These are phyloP conservation scores for Oriolus oriolus DNA, from an alignment of 2,113 vertebrate genomes.

Conservation along the genomic window DNA sequence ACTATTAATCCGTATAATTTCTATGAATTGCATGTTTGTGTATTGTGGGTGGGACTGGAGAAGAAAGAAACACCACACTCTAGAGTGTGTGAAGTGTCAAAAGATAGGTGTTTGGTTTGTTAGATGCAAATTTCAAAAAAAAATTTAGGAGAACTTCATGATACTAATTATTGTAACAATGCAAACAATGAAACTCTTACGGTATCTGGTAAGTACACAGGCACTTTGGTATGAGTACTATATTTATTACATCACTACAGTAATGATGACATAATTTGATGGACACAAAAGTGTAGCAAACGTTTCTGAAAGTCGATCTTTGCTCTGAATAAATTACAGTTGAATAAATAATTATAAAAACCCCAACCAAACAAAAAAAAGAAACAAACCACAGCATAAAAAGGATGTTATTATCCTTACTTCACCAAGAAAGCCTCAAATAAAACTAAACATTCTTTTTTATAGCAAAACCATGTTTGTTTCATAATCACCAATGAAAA, in stretches of 20 bases:
- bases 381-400: rapidly evolving
- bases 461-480: not conserved
- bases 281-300: not conserved
- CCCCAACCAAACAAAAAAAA: not conserved
- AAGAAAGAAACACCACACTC: not conserved
- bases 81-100: not conserved
- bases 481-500: not conserved
- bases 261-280: not conserved
- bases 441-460: not conserved
- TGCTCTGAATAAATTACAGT: not conserved
- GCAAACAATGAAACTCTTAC: not conserved
- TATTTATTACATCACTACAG: not conserved
- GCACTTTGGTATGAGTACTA: not conserved
- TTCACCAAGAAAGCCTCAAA: not conserved
- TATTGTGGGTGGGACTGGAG: not conserved
- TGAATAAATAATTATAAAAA: not conserved
- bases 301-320: not conserved
- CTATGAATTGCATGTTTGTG: not conserved
- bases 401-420: not conserved
- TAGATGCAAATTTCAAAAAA: not conserved
- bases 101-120: not conserved
- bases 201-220: not conserved
- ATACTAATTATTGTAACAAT: not conserved
- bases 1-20: not conserved
- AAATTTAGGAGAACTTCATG: not conserved